Evolutionary conservation across 2,113 vertebrate species (phyloP), one percentile per base, ranked within the genome.

Genomic region (Oncorhynchus gorbuscha): DNA sequence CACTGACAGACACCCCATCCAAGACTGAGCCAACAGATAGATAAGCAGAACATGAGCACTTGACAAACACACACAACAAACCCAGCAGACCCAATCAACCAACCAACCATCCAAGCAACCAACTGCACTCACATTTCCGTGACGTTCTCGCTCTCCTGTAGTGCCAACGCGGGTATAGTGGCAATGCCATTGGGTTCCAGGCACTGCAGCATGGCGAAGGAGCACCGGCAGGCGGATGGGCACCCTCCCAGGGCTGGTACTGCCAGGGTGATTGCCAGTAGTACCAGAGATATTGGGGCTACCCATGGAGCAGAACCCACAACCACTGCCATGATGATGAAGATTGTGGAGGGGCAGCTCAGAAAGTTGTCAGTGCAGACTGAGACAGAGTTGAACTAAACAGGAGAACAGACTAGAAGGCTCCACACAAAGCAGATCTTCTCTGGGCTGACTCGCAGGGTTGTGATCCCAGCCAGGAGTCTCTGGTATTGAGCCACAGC

Each of bases 71-170:
- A 70, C 45, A 14, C 26, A 51, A 55, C 51, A 58, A 69, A 28
- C 4, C 35, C 5, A 73, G 13, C 71, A 55, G 55, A 79, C 75
- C 69, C 65, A 18, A 26, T 14, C 30, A 26, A 79, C 76, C 64
- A 66, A 2, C 64, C 7, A 48, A 35, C 48, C 35, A 58, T 59
- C 1, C 16, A 76, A 73, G 32, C 66, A 71, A 71, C n/a, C 24
- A 39, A 22, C n/a, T 4, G 22, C 76, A 94, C 93, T 94, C 85
- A 94, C 93, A 94, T 94, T 80, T 94, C 94, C 0, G 94, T 94
- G 82, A 94, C 75, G 39, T 94, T 94, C 81, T 94, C 93, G 55
- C 93, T 94, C 79, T 94, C 93, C 32, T 93, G 90, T 3, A 3
- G 48, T 0, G 81, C 83, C 87, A 94, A 82, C 2, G 76, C 65